phyloP scores from a whole-genome alignment of 2,113 vertebrate genomes.

The Pteronura brasiliensis region DNA sequence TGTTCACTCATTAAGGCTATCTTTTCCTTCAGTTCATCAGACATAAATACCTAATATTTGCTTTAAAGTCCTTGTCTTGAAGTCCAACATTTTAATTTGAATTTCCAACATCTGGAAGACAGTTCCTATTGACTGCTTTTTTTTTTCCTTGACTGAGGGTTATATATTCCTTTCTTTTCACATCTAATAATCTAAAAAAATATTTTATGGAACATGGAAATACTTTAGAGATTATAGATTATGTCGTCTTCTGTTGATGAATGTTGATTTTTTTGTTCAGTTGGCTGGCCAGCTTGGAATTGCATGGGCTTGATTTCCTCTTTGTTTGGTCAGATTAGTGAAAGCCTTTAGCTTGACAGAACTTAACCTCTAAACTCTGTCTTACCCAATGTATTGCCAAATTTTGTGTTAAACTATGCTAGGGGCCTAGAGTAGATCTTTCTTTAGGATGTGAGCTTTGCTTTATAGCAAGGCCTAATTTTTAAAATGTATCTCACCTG shows the following conservation, averaged over 20 bases:
- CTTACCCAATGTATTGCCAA: not conserved
- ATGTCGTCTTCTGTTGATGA: not conserved
- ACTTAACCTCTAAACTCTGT: not conserved
- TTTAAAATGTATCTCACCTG: not conserved
- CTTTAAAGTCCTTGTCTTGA: not conserved
- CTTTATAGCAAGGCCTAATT: not conserved
- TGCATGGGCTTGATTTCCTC: not conserved
- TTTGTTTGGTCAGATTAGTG: not conserved
- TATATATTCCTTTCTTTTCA: not conserved
- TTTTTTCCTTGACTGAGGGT: not conserved
- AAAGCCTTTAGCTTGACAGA: not conserved
- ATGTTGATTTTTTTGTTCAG: not conserved
- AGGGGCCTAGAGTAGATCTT: not conserved
- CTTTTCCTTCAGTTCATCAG: not conserved
- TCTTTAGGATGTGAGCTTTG: not conserved
- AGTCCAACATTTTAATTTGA: not conserved
- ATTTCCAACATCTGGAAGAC: not conserved
- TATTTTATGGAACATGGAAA: not conserved
- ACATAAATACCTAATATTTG: not conserved
- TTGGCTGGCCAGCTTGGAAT: not conserved
- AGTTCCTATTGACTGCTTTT: not conserved
- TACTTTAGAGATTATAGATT: not conserved
- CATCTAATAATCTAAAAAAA: not conserved
- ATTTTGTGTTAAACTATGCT: not conserved
- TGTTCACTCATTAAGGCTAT: not conserved